These are phyloP conservation scores for Ochropleura leucogaster DNA, from an alignment of 2,888 invertebrate genomes.

Conservation along the genomic window DNA sequence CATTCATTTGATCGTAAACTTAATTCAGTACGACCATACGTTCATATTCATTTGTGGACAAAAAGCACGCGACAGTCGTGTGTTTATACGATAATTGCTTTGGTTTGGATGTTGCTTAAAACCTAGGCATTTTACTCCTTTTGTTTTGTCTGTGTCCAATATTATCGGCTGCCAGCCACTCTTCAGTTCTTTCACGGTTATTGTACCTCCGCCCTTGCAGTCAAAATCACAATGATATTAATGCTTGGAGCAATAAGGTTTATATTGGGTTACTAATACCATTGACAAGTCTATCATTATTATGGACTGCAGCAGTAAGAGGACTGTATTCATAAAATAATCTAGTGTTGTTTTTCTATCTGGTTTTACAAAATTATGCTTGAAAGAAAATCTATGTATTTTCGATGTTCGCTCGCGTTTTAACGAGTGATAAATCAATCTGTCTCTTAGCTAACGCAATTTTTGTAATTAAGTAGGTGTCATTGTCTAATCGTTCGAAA, in stretches of 20 bases:
- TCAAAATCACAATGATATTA: not conserved
- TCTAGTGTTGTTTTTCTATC: conserved; percentile 27
- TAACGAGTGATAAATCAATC: conserved; percentile 66
- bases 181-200: not conserved
- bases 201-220: not conserved
- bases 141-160: not conserved
- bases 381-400: conserved; percentile 29
- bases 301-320: not conserved
- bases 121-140: not conserved
- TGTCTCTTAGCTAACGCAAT: conserved; percentile 49
- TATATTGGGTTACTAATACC: not conserved
- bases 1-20: not conserved
- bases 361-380: conserved; percentile 31
- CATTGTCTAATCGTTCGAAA: conserved; percentile 64
- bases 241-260: not conserved
- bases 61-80: not conserved
- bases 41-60: not conserved
- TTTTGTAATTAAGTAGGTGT: conserved; percentile 56
- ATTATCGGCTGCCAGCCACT: conserved; percentile 1
- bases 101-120: not conserved
- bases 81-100: not conserved
- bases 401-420: conserved; percentile 68
- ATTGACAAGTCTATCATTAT: not conserved
- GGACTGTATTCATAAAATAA: not conserved
- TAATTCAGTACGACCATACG: not conserved